phyloP scores from a whole-genome alignment of 2,113 vertebrate species.

The Dryoscopus gambensis region DNA sequence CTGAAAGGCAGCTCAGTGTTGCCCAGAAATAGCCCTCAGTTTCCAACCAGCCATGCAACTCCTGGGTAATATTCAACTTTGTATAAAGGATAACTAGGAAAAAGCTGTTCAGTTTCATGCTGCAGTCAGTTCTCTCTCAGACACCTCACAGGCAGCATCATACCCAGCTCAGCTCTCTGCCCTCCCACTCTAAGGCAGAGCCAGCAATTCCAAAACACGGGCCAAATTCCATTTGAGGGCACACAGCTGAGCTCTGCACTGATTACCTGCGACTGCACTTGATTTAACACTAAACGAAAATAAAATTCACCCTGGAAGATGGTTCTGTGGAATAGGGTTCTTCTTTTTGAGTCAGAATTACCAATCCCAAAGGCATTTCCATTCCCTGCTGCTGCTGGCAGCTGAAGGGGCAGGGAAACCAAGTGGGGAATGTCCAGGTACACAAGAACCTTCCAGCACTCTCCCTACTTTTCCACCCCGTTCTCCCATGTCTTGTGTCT shows the following conservation, averaged over 20 bases:
- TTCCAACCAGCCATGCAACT: not conserved
- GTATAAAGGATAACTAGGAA: not conserved
- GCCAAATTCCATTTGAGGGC: not conserved
- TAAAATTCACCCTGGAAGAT: not conserved
- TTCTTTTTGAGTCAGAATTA: not conserved
- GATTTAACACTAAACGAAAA: not conserved
- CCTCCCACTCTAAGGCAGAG: not conserved
- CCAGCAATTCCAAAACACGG: not conserved
- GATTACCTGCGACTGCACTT: not conserved
- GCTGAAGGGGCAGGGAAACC: not conserved
- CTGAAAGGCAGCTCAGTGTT: not conserved
- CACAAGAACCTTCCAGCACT: rapidly evolving
- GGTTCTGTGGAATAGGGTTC: not conserved
- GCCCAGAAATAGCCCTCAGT: not conserved
- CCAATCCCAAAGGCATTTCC: not conserved
- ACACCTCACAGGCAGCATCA: not conserved
- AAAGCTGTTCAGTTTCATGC: not conserved
- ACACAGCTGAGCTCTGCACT: not conserved
- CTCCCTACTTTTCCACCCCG: not conserved
- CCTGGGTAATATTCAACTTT: not conserved
- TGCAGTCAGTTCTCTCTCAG: not conserved
- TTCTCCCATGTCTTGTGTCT: not conserved
- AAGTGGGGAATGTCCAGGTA: not conserved
- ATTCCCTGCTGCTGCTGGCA: not conserved
- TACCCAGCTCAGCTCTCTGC: not conserved